Conservation (phyloP, 2,888 invertebrate genomes). For the Tiliacea aurago region DNA sequence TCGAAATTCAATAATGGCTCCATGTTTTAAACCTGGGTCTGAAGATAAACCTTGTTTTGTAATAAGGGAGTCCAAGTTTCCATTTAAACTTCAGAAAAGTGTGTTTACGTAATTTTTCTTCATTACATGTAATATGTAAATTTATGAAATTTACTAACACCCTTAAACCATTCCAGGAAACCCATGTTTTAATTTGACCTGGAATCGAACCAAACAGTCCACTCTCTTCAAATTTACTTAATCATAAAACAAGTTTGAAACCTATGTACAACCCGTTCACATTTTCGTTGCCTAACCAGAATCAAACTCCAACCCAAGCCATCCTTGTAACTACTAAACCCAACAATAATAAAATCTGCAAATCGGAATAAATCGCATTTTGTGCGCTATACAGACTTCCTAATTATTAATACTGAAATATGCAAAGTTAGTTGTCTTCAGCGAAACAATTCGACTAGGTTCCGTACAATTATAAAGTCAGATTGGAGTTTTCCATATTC, state of each 20-base stretch:
- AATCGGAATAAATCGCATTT: conserved; percentile 80
- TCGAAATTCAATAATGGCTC: too few relatives aligned
- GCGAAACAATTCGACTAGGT: conserved; percentile 67
- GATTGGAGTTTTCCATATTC: conserved; percentile 84
- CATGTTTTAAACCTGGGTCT: too few relatives aligned
- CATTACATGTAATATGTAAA: not conserved
- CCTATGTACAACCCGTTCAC: not conserved
- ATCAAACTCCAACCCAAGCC: conserved; percentile 35
- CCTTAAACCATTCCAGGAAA: too few relatives aligned
- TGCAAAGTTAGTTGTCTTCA: conserved; percentile 86
- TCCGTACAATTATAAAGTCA: conserved; percentile 85
- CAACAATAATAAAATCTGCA: conserved; percentile 63
- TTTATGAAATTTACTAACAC: not conserved
- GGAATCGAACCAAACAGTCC: not conserved
- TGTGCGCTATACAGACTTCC: conserved; percentile 73
- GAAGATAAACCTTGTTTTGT: too few relatives aligned
- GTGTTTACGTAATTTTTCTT: not conserved
- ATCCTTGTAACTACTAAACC: conserved; percentile 29
- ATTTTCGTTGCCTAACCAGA: not conserved
- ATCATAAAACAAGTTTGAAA: too few relatives aligned
- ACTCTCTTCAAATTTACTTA: not conserved
- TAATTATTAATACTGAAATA: conserved; percentile 86
- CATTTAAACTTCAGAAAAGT: not conserved
- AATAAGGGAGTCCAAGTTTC: too few relatives aligned
- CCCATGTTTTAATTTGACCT: not conserved